Evolutionary conservation across 2,113 vertebrate genomes (phyloP).

Genomic region (Micronisus gabar): DNA sequence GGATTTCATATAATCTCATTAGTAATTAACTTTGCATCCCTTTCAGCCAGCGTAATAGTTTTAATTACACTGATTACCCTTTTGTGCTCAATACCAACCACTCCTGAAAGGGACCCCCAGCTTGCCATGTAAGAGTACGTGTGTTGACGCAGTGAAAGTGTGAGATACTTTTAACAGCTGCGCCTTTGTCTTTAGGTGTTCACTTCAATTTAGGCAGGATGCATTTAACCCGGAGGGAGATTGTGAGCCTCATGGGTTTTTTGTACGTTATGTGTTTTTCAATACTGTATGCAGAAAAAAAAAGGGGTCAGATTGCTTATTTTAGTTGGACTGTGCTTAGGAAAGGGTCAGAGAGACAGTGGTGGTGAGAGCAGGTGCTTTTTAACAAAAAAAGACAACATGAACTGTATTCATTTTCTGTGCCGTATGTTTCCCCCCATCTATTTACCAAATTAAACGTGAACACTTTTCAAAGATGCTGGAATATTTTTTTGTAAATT

Average conservation of each 20-base stretch:
- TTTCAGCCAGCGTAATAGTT: background rate
- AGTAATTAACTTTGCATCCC: background rate
- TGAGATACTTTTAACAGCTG: background rate
- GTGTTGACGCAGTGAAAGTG: background rate
- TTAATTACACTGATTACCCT: background rate
- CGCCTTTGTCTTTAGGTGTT: background rate
- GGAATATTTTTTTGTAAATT: background rate
- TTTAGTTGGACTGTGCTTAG: background rate
- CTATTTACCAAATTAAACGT: background rate
- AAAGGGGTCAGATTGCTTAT: background rate
- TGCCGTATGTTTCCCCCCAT: background rate
- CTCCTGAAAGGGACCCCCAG: background rate
- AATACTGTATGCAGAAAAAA: background rate
- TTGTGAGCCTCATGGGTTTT: accelerated
- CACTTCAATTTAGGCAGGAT: background rate
- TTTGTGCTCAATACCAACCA: background rate
- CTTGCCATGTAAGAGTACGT: accelerated
- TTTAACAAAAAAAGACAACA: background rate
- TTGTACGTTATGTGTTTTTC: accelerated
- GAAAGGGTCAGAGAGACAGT: background rate
- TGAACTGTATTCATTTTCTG: background rate
- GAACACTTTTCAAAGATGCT: background rate
- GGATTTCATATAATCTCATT: background rate
- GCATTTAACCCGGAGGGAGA: background rate
- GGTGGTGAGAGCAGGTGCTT: background rate